Base-by-base conservation (phyloP, 1,140 invertebrate genomes). In the Drosophila ficusphila region DNA sequence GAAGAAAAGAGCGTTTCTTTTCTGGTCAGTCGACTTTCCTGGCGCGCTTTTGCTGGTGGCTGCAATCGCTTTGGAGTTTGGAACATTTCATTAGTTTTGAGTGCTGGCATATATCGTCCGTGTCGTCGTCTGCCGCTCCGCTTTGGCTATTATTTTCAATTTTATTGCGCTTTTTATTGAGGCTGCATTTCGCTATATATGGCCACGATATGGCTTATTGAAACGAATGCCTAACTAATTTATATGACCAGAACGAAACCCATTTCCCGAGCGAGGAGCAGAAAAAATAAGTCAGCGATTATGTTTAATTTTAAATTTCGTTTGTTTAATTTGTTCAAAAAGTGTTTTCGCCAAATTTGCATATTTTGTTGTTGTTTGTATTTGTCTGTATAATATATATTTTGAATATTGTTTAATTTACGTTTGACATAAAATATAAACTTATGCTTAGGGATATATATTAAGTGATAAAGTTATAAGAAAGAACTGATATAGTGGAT, bases 41-140 rank as follows among this genome's bases (percentile, higher is more conserved):
- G 47, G 68, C 69, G 68, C 73, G 73, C 54, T 58, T 36, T 47
- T 21, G 41, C 57, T 39, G 42, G 19, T 76, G 81, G 81, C 81
- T 76, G 79, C 76, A 79, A 88, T 77, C 81, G 81, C 85, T 65
- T 88, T 81, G 72, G 81, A 81, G 68, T 82, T 82, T 82, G 82
- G 77, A 86, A 86, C 81, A 86, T 86, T 86, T 86, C 82, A 86
- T 86, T 86, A 86, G 82, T 88, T 86, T 86, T 86, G 81, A 86
- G 81, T 86, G 82, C 81, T 86, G 77, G 81, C 81, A 88, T 85
- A 85, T 85, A 88, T 85, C 73, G 82, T 81, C 62, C 46, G 65
- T 77, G 73, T 49, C 57, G 56, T 46, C 57, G 48, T 73, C 62
- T 75, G 36, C 38, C 42, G 79, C 56, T 77, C 44, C 47, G 56